Base-by-base conservation (phyloP, 2,797 vertebrate species). In the Characodon lateralis region DNA sequence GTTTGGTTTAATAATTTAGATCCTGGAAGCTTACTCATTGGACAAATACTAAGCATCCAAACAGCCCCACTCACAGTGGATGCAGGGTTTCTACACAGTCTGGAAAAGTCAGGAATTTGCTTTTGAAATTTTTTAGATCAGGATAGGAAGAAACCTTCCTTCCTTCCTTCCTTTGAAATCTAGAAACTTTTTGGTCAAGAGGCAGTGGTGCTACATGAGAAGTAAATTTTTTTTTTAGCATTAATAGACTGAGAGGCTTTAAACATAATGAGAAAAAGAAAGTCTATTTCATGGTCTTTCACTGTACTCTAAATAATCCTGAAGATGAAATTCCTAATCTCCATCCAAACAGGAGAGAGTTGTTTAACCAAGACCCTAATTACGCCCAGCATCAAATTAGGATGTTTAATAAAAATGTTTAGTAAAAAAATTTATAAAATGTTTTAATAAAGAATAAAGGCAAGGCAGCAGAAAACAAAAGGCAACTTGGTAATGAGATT, bases 281-380 rank as follows among this genome's bases (percentile, higher is more conserved):
- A 92, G 91, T 91, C 89, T 79, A 92, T 95, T 94, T 93, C 90
- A 93, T 91, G 90, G 92, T 90, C 89, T 91, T 93, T 91, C 90
- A 87, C 91, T 90, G 80, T 90, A 86, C 89, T 93, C 84, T 81
- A 83, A 89, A 93, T 95, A 95, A 96, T 95, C 93, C 95, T 88
- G 85, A 84, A 91, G 91, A 95, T 94, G 90, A 93, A 95, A 95
- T 94, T 92, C 86, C 89, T 95, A 96, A 95, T 95, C 95, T 95
- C 90, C 89, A 88, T 84, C 94, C 89, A 94, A 95, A 94, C 92
- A 93, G 92, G 85, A 89, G 87, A 91, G 89, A 91, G 80, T 83
- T 90, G 39, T 39, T 65, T 65, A 94, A 91, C 88, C 91, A 92
- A 91, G 93, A 95, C 94, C 93, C 91, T 91, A 95, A 95, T 95